Conservation (phyloP, 1,140 invertebrate genomes). For the Archegozetes longisetosus region DNA sequence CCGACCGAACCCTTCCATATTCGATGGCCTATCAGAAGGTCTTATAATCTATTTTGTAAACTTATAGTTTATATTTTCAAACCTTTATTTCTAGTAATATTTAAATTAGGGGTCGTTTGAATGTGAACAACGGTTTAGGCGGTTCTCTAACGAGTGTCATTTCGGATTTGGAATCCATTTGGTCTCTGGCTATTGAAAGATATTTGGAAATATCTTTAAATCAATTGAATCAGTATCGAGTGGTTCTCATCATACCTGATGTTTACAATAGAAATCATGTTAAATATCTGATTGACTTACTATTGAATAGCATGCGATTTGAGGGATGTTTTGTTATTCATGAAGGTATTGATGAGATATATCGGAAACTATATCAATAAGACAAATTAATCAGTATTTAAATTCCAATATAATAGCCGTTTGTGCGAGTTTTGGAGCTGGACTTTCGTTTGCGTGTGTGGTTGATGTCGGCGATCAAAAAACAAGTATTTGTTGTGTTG, state of each 20-base stretch:
- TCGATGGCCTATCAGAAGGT: constrained; percentile 60
- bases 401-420: constrained; percentile 13
- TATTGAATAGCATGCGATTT: constrained; percentile 69
- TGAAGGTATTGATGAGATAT: constrained; percentile 34
- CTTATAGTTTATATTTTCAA: background rate
- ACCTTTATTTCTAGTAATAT: background rate
- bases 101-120: constrained; percentile 48
- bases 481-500: constrained; percentile 84
- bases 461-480: constrained; percentile 91
- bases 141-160: constrained; percentile 66
- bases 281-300: constrained; percentile 61
- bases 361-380: background rate
- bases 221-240: constrained; percentile 64
- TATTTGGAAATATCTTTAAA: constrained; percentile 55
- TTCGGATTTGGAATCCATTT: constrained; percentile 56
- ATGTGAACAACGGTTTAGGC: constrained; percentile 60
- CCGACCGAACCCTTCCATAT: constrained; percentile 59
- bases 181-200: constrained; percentile 57
- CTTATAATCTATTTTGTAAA: constrained; percentile 27
- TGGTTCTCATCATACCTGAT: constrained; percentile 74
- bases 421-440: constrained; percentile 82
- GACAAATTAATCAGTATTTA: background rate
- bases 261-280: constrained; percentile 74
- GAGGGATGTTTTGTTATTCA: constrained; percentile 72
- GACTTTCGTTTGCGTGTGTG: constrained; percentile 77